Evolutionary conservation across 2,888 invertebrate genomes (phyloP), one percentile per base, ranked within the genome.

Genomic region (Microplitis manilae): DNA sequence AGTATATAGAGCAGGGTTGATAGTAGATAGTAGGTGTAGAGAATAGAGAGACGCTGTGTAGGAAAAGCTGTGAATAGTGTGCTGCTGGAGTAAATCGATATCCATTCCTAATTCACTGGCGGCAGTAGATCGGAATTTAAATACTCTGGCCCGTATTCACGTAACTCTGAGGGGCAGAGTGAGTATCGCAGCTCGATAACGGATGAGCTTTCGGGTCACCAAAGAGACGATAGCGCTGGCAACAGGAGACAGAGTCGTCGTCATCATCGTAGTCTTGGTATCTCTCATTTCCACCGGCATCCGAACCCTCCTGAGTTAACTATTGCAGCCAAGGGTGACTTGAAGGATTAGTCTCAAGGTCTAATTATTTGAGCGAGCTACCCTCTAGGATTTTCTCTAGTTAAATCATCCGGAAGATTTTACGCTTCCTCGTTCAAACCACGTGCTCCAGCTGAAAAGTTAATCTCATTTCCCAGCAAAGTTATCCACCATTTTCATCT

Each of bases 101-200:
- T 74, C 65, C 60, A 77, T 74, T 77, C 20, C 74, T 74, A 77
- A 77, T 74, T 77, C 70, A 74, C 69, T 73, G 68, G 61, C 71
- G 72, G 62, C 68, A 70, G 74, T 70, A 74, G 65, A 77, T 77
- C 74, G 77, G 70, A 77, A 74, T 77, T 77, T 77, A 77, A 77
- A 74, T 77, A 67, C 69, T 77, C n/a, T 9, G 68, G 15, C 70
- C 61, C 30, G 61, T 59, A 59, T 59, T 39, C 61, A 30, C 15
- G 13, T 30, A 50, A 13, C 50, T 50, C 8, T 13, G 50, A 50
- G 50, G 30, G 40, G 50, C 7, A 65, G 64, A 8, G 30, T 20
- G 69, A 20, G 30, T 73, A 68, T 68, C 13, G 68, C 68, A 68
- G 62, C 41, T 59, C 68, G 76, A 77, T 77, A 77, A 77, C 68